These are phyloP conservation scores for Drosophila pachea DNA, from an alignment of 1,140 invertebrate species.

Conservation along the genomic window DNA sequence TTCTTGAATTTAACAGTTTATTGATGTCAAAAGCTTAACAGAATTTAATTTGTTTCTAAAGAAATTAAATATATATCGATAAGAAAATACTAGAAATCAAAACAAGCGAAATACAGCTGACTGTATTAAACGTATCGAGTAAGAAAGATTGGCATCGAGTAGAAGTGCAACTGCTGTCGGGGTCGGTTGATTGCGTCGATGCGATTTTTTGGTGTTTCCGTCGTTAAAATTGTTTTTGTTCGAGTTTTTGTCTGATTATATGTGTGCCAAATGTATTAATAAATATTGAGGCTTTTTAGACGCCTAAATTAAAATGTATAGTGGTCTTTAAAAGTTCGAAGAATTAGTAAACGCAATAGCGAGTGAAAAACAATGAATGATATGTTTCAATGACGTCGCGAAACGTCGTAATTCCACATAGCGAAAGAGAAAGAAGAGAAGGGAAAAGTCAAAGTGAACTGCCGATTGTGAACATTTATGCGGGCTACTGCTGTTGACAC, in stretches of 20 bases:
- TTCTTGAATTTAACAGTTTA: no score
- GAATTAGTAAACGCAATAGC: slow-evolving; percentile 28
- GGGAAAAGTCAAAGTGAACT: slow-evolving; percentile 22
- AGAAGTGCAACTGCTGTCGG: slow-evolving; percentile 36
- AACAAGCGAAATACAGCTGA: slow-evolving; percentile 23
- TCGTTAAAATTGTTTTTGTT: slow-evolving; percentile 59
- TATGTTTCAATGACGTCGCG: slow-evolving; percentile 66
- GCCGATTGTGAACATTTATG: slow-evolving; percentile 50
- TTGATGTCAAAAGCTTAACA: no score
- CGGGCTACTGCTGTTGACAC: slow-evolving; percentile 37
- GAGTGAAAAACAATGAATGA: slow-evolving; percentile 37
- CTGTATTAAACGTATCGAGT: not conserved
- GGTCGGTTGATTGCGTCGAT: slow-evolving; percentile 30
- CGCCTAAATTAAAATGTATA: slow-evolving; percentile 41
- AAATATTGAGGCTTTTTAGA: slow-evolving; percentile 50
- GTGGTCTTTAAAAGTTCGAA: slow-evolving; percentile 35
- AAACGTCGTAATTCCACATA: slow-evolving; percentile 46
- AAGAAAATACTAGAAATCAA: slow-evolving; percentile 4
- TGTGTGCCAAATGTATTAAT: slow-evolving; percentile 52
- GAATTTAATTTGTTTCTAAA: no score
- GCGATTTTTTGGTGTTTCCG: slow-evolving; percentile 37
- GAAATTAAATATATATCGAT: slow-evolving; percentile 1
- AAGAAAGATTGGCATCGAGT: slow-evolving; percentile 31
- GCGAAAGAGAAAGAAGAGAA: slow-evolving; percentile 47
- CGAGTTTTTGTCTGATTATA: slow-evolving; percentile 51